Conservation (phyloP, 2,797 vertebrate genomes). For the Dryobates pubescens region DNA sequence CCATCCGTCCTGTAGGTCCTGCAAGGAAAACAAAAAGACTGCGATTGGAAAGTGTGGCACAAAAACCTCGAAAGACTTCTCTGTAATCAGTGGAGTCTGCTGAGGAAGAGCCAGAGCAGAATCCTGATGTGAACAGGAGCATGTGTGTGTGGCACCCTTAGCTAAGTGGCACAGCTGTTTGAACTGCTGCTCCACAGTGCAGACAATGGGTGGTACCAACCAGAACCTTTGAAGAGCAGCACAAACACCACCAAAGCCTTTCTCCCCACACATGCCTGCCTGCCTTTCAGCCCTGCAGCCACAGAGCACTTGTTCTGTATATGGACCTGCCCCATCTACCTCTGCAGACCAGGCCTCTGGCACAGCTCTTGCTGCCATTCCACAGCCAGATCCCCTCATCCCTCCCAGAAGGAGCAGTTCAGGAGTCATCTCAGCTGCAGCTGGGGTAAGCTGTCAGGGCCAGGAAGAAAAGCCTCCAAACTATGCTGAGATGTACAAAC, state of each 20-base stretch:
- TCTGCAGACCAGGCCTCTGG: background rate
- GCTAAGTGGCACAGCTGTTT: slow-evolving; percentile 53
- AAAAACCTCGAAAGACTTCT: background rate
- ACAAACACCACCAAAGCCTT: slow-evolving; percentile 3
- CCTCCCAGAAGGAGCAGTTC: background rate
- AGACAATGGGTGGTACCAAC: background rate
- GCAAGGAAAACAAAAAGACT: background rate
- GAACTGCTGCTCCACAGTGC: slow-evolving; percentile 3
- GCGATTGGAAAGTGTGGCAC: background rate
- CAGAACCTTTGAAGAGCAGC: background rate
- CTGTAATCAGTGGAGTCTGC: background rate
- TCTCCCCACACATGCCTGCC: background rate
- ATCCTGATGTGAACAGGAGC: background rate
- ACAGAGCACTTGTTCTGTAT: background rate
- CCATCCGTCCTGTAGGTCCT: background rate
- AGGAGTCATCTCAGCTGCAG: background rate
- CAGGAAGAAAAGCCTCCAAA: background rate
- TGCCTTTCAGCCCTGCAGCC: background rate
- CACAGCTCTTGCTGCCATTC: fast-evolving
- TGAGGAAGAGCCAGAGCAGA: slow-evolving; percentile 29
- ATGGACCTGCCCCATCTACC: background rate
- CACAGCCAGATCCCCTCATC: background rate
- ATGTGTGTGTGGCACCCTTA: background rate
- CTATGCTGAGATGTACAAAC: background rate
- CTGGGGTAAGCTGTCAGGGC: background rate